Evolutionary conservation across 23 tunicate species (phyloP).

Genomic region (Corella eumyota): DNA sequence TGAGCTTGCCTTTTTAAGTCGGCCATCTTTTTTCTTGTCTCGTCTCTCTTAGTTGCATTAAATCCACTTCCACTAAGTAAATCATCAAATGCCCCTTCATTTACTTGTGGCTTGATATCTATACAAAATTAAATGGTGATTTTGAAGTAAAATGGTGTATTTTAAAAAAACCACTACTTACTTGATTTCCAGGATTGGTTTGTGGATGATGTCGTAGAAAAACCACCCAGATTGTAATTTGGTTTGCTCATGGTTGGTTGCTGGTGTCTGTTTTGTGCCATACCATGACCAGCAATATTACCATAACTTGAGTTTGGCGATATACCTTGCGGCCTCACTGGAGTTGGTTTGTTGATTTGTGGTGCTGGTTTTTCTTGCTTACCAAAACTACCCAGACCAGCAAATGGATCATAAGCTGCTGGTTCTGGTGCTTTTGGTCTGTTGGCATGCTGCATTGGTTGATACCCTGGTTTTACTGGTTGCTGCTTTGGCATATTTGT

Average conservation of each 20-base stretch:
- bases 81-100: slow-evolving; percentile 86
- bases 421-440: slow-evolving; percentile 4
- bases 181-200: slow-evolving; percentile 83
- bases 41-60: slow-evolving; percentile 64
- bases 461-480: background rate
- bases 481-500: background rate
- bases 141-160: background rate
- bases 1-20: slow-evolving; percentile 78
- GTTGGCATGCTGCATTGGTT: background rate
- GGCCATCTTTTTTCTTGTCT: slow-evolving; percentile 57
- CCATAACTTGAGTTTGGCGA: background rate
- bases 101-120: slow-evolving; percentile 87
- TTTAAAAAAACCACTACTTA: slow-evolving; percentile 15
- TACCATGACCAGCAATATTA: slow-evolving; percentile 4
- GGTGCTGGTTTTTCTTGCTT: slow-evolving; percentile 11
- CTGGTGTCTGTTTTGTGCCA: slow-evolving; percentile 7
- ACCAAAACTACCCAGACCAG: slow-evolving; percentile 32
- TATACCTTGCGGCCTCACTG: slow-evolving; percentile 12
- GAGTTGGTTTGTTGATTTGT: background rate
- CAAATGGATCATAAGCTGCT: slow-evolving; percentile 23
- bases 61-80: slow-evolving; percentile 72
- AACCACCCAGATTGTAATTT: slow-evolving; percentile 43
- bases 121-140: slow-evolving; percentile 8
- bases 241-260: slow-evolving; percentile 20
- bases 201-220: slow-evolving; percentile 12